Evolutionary conservation across 2,113 vertebrate species (phyloP), one percentile per base, ranked within the genome.

Genomic region (Panthera tigris): DNA sequence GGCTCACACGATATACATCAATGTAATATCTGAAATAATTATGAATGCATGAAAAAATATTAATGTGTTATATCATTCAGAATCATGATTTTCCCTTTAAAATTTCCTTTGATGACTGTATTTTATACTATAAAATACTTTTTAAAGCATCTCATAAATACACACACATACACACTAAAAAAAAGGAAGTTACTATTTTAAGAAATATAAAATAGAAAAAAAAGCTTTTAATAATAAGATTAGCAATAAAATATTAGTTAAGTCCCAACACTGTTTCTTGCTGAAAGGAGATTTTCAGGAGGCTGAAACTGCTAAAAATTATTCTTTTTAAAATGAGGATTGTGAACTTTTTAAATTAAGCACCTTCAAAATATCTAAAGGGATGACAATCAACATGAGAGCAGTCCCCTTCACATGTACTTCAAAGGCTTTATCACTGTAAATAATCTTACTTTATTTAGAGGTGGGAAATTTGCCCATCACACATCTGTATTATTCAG

Each of bases 41-140:
- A 96, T 48, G 39, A 92, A 92, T 68, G 84, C 45, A 82, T 31
- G 79, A 96, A 92, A 83, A 89, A 45, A n/a, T 73, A 39, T 1
- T 66, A 41, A 71, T 71, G 23, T 61, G 39, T 25, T 87, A 33
- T 36, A 92, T 11, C 73, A 31, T 73, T 93, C 16, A 94, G 50
- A 93, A 86, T 91, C 61, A 90, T 41, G 31, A 68, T 63, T 86
- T 97, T 87, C 52, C 73, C 31, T 85, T 89, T 86, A 69, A 89
- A 82, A 55, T 66, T 25, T 76, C 21, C 76, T 91, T 94, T 69
- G 50, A 81, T 94, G 23, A 83, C 5, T 83, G 33, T 55, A 88
- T 76, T 92, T 86, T 65, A 96, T 41, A 31, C n/a, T 65, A 74
- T 65, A 80, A 94, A 93, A 87, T n/a, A 66, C 0, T 82, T 95